Evolutionary conservation across 2,888 invertebrate species (phyloP).

Genomic region (Torymus aiolomorphi): DNA sequence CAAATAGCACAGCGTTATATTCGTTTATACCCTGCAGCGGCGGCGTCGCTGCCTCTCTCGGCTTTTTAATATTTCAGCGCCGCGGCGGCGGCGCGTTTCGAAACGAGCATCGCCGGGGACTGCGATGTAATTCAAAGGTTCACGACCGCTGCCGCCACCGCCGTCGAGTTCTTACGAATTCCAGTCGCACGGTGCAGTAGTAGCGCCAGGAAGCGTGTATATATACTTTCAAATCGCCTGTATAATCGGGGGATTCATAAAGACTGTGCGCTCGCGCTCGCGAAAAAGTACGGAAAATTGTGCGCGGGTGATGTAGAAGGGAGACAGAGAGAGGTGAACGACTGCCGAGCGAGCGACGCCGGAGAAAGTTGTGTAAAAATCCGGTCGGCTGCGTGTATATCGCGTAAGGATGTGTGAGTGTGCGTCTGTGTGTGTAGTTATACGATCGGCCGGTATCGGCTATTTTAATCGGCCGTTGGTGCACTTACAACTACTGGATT

Average conservation of each 20-base stretch:
- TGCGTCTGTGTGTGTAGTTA: neutral
- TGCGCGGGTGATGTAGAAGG: too few relatives aligned
- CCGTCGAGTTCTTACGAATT: slow-evolving; percentile 44
- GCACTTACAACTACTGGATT: too few relatives aligned
- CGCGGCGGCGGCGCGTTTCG: slow-evolving; percentile 26
- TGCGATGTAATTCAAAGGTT: slow-evolving; percentile 49
- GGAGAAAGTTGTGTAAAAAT: neutral
- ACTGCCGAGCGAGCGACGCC: neutral
- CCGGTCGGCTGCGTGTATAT: too few relatives aligned
- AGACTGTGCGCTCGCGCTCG: too few relatives aligned
- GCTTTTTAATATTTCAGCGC: slow-evolving; percentile 59
- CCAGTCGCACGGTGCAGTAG: slow-evolving; percentile 8
- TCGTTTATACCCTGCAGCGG: too few relatives aligned
- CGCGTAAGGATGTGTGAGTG: neutral
- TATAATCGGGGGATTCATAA: slow-evolving; percentile 29
- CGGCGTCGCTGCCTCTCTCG: slow-evolving; percentile 31
- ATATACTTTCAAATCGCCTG: slow-evolving; percentile 32
- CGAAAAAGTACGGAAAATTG: too few relatives aligned
- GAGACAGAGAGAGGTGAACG: neutral
- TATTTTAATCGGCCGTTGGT: too few relatives aligned
- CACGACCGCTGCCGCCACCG: slow-evolving; percentile 46
- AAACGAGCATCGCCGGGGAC: slow-evolving; percentile 28
- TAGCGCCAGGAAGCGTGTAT: slow-evolving; percentile 23
- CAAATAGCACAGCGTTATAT: too few relatives aligned
- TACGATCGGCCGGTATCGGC: too few relatives aligned